Evolutionary conservation across 1,140 invertebrate species (phyloP).

Genomic region (Chrysoperla carnea): DNA sequence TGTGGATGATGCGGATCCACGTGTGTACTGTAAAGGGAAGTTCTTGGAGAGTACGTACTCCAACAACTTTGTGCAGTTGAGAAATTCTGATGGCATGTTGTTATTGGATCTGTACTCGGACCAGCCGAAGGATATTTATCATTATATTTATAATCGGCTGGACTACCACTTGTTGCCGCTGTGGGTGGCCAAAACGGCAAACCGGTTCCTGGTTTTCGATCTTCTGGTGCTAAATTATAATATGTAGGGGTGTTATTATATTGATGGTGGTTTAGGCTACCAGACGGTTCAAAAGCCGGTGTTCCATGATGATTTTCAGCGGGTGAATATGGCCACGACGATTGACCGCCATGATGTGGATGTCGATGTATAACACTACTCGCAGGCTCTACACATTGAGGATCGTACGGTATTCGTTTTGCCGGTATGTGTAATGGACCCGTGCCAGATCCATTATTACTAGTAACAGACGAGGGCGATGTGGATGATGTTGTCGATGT

Average conservation of each 20-base stretch:
- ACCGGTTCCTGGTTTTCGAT: constrained; percentile 30
- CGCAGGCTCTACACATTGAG: constrained; percentile 35
- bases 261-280: constrained; percentile 48
- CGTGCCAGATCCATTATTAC: constrained; percentile 35
- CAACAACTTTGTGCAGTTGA: constrained; percentile 46
- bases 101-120: constrained; percentile 31
- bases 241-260: constrained; percentile 54
- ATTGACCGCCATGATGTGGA: constrained; percentile 40
- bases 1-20: constrained; percentile 33
- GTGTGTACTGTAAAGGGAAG: constrained; percentile 42
- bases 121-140: constrained; percentile 28
- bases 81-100: constrained; percentile 53
- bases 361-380: constrained; percentile 47
- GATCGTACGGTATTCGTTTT: constrained; percentile 48
- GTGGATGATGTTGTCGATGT: constrained; percentile 42
- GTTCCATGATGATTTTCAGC: constrained; percentile 36
- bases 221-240: constrained; percentile 49
- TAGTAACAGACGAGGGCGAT: constrained; percentile 46
- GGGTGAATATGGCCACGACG: constrained; percentile 48
- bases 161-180: constrained; percentile 27
- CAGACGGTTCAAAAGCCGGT: constrained; percentile 33
- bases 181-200: constrained; percentile 55
- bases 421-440: constrained; percentile 69
- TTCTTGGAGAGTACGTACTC: constrained; percentile 46
- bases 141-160: constrained; percentile 43